Base-by-base conservation (phyloP, 2,888 invertebrate species). In the Ceraclea dissimilis region DNA sequence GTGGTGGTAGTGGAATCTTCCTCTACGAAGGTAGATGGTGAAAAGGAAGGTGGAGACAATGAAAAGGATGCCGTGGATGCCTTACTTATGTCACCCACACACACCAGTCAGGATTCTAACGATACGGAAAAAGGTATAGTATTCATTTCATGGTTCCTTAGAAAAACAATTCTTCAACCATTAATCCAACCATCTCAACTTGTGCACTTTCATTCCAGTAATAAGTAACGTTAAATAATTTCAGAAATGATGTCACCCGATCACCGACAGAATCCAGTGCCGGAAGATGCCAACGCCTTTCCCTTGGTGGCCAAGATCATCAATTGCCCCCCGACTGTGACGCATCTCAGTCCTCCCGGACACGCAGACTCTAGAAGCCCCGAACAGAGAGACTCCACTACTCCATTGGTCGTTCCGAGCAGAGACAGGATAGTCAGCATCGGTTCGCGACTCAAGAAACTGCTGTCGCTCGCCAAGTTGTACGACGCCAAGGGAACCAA, bases 401-500 rank as follows among this genome's bases (percentile, higher is more conserved):
- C 13, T 10, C 43, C 57, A 8, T 8, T 19, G 8, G n/a, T 53
- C 2, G 62, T 59, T 16, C 39, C 57, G 11, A 51, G 54, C 18
- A 52, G 62, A 43, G 62, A 62, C 31, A 49, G 26, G n/a, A 52
- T 59, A 13, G 58, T 60, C 13, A 53, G 54, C n/a, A 51, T 67
- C 43, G 67, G 66, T 49, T 64, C 60, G 61, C 78, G 81, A 13
- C 63, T 84, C 49, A 74, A 76, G 63, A 79, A 81, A 1, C 66
- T 84, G 33, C 66, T 83, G 10, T 76, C 80, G 1, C 65, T 83
- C 47, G 81, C 76, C 0, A 81, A 81, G 62, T 63, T 71, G 62
- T 67, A 71, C 62, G 70, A 68, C 61, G 64, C 66, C 62, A 68
- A 70, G 64, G 66, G 70, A 53, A 66, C 71, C 57, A 71, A 76